Base-by-base conservation (phyloP, 2,888 invertebrate species). In the Sarcophaga subvicina region DNA sequence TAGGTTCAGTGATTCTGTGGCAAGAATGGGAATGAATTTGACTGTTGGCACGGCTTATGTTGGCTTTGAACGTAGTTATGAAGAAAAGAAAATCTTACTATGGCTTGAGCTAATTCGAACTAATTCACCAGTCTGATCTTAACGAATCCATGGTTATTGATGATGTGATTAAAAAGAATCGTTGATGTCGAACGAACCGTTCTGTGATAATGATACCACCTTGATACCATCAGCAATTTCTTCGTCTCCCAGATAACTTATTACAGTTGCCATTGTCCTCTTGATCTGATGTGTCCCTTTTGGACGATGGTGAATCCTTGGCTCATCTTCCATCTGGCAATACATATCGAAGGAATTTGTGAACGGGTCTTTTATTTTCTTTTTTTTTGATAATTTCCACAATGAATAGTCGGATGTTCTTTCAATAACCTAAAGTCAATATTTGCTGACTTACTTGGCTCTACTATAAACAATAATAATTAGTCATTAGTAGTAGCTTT, bases 301-400 rank as follows among this genome's bases (percentile, higher is more conserved):
- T 96, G 90, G 97, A 96, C 89, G 97, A 97, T 86, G 95, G 95
- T 49, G 97, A 96, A 63, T 97, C 97, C 88, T 96, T 37, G 8
- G 8, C 8, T 10, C 2, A 37, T 10, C 10, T 10, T 37, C 37
- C 8, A 37, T 37, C 2, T 37, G 37, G 37, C 8, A 37, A 37
- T 37, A 37, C 37, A 2, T 37, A 37, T 37, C 37, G 37, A 2
- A 37, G 37, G 37, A 37, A 37, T 37, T 10, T 37, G 37, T 37
- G 8, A 8, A 37, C 2, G 8, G 37, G 0, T 37, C 8, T 37
- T 37, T 37, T 2, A 37, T 6, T 37, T 37, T 37, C 6, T 37
- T 6, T 37, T 37, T 37, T 37, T 10, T 37, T 37, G 8, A 6
- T 37, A 37, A 37, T 37, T 37, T 37, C 8, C 37, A 37, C 8